Evolutionary conservation across 2,113 vertebrate species (phyloP).

Genomic region (Ictalurus punctatus): DNA sequence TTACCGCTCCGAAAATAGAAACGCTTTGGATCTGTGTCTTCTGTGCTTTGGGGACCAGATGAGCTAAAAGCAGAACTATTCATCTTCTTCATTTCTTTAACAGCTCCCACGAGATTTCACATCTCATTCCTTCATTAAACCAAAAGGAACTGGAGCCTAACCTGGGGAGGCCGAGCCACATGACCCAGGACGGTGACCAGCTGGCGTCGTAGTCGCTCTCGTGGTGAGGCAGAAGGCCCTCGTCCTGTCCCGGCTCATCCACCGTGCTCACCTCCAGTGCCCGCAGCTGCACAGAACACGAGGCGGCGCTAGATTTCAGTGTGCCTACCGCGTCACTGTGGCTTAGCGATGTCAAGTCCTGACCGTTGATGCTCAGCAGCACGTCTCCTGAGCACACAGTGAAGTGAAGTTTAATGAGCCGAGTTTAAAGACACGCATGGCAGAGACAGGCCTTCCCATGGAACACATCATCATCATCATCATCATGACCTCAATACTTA

Average conservation of each 20-base stretch:
- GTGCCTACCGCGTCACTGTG: slow-evolving; percentile 95
- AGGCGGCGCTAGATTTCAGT: slow-evolving; percentile 91
- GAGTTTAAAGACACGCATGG: neutral
- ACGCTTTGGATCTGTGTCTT: slow-evolving; percentile 8
- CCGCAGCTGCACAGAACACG: slow-evolving; percentile 83
- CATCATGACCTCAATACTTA: neutral
- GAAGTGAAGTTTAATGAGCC: neutral
- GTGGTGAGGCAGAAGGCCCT: slow-evolving; percentile 78
- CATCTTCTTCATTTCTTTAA: slow-evolving; percentile 21
- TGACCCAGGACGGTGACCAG: slow-evolving; percentile 97
- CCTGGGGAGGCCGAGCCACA: slow-evolving; percentile 81
- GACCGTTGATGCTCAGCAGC: slow-evolving; percentile 91
- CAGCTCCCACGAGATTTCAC: neutral
- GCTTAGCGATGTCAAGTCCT: slow-evolving; percentile 91
- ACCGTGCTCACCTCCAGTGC: slow-evolving; percentile 88
- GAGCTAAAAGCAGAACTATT: slow-evolving; percentile 10
- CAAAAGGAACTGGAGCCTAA: slow-evolving; percentile 13
- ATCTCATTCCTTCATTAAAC: neutral
- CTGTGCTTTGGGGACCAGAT: neutral
- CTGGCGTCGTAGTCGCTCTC: slow-evolving; percentile 89
- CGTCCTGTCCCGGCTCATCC: slow-evolving; percentile 79
- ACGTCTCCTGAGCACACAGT: slow-evolving; percentile 81
- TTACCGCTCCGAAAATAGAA: slow-evolving; percentile 34
- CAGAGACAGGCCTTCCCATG: neutral
- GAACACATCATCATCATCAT: neutral